phyloP scores from a whole-genome alignment of 2,113 vertebrate genomes.

The Pavo muticus region DNA sequence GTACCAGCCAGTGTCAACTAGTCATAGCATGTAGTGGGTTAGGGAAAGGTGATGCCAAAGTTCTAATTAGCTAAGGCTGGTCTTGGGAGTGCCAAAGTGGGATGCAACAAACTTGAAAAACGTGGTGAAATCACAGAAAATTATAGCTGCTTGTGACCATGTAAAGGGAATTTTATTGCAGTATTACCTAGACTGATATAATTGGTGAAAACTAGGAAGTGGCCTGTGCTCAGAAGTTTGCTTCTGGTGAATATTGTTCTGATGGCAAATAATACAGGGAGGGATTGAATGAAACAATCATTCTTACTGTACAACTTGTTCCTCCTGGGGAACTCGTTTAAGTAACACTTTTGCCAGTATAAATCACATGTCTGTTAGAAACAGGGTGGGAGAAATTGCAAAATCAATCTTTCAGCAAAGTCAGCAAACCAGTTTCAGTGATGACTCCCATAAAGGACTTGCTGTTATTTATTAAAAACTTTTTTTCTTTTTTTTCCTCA shows the following conservation, averaged over 20 bases:
- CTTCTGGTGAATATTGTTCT: neutral
- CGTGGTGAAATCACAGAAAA: neutral
- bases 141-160: neutral
- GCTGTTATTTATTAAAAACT: neutral
- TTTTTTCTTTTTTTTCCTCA: neutral
- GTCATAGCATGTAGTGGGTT: rapidly evolving
- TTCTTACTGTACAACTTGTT: neutral
- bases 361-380: constrained; percentile 18
- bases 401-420: neutral
- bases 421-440: neutral
- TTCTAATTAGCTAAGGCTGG: neutral
- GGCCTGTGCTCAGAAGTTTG: neutral
- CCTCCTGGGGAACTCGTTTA: neutral
- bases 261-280: neutral
- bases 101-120: neutral
- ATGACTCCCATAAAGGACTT: neutral
- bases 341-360: neutral
- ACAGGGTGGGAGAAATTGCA: neutral
- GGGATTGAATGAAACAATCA: neutral
- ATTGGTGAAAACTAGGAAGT: neutral
- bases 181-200: neutral
- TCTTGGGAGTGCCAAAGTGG: neutral
- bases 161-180: neutral
- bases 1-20: neutral
- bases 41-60: neutral